phyloP scores from a whole-genome alignment of 2,888 invertebrate genomes.

The Ormyrus nitidulus region DNA sequence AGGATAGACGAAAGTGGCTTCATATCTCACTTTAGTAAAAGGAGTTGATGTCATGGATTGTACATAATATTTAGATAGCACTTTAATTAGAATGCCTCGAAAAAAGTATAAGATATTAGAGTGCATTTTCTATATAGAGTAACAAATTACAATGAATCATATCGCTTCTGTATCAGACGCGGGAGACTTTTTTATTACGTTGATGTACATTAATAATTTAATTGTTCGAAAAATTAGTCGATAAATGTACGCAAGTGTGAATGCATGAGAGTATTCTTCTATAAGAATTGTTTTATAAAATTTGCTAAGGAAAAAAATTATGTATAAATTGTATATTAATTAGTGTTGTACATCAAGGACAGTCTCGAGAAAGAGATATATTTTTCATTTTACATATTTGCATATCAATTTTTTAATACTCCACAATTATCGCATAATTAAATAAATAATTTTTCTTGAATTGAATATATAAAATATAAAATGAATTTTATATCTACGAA shows the following conservation, averaged over 20 bases:
- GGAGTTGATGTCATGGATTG: constrained; percentile 26
- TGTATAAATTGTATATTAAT: neutral
- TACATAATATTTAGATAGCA: constrained; percentile 52
- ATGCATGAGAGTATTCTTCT: neutral
- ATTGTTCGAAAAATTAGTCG: neutral
- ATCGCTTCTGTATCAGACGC: constrained; percentile 51
- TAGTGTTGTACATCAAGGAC: neutral
- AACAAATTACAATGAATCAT: constrained; percentile 23
- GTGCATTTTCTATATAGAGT: constrained; percentile 34
- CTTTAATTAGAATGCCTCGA: constrained; percentile 24
- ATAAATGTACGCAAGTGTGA: constrained; percentile 2
- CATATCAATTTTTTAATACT: no score
- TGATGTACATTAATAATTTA: constrained; percentile 24
- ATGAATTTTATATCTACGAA: no score
- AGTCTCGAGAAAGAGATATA: neutral
- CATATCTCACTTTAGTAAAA: constrained; percentile 29
- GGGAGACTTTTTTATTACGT: constrained; percentile 38
- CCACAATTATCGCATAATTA: neutral
- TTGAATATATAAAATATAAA: no score
- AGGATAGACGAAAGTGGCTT: constrained; percentile 20
- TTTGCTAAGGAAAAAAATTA: constrained; percentile 12
- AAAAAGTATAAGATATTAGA: neutral
- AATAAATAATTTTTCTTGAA: neutral
- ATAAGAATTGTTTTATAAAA: neutral
- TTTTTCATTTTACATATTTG: neutral